Evolutionary conservation across 2,113 vertebrate species (phyloP), one percentile per base, ranked within the genome.

Genomic region (Propithecus coquereli): DNA sequence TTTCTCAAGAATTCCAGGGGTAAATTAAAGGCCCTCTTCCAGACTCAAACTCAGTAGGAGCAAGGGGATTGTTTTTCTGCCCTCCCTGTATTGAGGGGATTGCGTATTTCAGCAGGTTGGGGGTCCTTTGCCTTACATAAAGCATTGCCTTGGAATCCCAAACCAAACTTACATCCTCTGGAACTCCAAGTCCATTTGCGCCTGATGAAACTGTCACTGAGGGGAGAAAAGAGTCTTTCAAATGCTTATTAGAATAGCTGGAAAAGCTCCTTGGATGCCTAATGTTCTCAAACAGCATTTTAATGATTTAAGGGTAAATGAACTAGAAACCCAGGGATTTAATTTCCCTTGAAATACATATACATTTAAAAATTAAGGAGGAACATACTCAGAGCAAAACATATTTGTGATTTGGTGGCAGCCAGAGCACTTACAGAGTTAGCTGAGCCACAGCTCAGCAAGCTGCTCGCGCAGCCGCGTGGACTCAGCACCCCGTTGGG

Each of bases 271-370:
- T 91, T n/a, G 92, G 84, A 92, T 90, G 61, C 87, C 50, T 97
- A 93, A 97, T 97, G 94, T 96, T 94, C 97, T 97, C 94, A 95
- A 97, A 96, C 87, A 30, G 90, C 65, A 92, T 97, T 97, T 97
- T 98, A 95, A 96, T 97, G 96, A 97, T 97, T 97, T 96, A 92
- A 96, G 76, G 50, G 54, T 95, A 97, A 98, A 96, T 97, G 97
- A 97, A 87, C 97, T 96, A 94, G 96, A 97, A 97, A 97, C 83
- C 25, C 90, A 76, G 86, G 93, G 94, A 96, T 96, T 96, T 97
- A 97, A 98, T 97, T 98, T 97, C 94, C 97, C 96, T 97, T 98
- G 97, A 97, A 97, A 97, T 96, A 95, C 93, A 96, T 96, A 96
- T 89, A 96, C 93, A 94, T 95, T 96, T 95, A 92, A 94, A 97